phyloP scores from a whole-genome alignment of 2,888 invertebrate species.

The Sphaeridia pumilis region DNA sequence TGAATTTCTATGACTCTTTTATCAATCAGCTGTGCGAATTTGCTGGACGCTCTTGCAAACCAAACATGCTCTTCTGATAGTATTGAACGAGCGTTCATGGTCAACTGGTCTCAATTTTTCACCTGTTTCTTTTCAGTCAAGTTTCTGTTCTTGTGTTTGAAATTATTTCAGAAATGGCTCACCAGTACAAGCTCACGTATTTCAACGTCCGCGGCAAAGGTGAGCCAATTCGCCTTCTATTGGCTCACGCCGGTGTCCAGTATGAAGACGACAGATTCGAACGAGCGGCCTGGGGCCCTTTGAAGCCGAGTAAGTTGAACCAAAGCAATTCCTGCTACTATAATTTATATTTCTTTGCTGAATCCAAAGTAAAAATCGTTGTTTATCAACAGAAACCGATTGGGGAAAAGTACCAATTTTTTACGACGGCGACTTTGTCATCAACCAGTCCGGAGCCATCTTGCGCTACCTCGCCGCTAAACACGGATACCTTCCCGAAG shows the following conservation, averaged over 20 bases:
- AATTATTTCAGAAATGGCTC: too few species aligned
- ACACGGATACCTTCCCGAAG: neutral
- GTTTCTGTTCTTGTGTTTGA: too few species aligned
- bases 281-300: neutral
- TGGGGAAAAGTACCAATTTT: slow-evolving; percentile 10
- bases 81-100: too few species aligned
- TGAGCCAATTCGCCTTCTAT: slow-evolving; percentile 48
- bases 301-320: slow-evolving; percentile 35
- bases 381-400: neutral
- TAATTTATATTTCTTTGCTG: too few species aligned
- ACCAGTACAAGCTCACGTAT: slow-evolving; percentile 48
- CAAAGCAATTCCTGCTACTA: too few species aligned
- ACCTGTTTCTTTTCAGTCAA: too few species aligned
- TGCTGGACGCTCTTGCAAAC: too few species aligned
- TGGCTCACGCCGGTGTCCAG: slow-evolving; percentile 47
- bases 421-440: slow-evolving; percentile 2
- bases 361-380: too few species aligned
- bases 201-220: slow-evolving; percentile 49
- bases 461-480: slow-evolving; percentile 6
- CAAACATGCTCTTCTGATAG: too few species aligned
- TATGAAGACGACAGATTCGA: slow-evolving; percentile 48
- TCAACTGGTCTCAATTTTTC: too few species aligned
- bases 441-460: slow-evolving; percentile 5
- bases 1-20: too few species aligned
- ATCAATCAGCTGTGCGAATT: too few species aligned